Conservation (phyloP, 2,797 vertebrate genomes). For the Phaenicophaeus curvirostris region DNA sequence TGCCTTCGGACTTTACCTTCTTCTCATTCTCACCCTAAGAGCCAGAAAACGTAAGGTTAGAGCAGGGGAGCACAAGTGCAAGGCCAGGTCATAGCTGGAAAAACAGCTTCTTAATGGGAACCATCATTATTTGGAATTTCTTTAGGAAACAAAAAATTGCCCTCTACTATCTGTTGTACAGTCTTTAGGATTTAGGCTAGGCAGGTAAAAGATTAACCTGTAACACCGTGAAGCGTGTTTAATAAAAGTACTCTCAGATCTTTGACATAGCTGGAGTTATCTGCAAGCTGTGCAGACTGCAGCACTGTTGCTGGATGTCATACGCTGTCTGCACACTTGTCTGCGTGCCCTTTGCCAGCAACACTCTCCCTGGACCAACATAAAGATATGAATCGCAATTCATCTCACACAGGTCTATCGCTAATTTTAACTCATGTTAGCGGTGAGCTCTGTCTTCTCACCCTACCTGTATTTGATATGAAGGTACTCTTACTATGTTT, state of each 20-base stretch:
- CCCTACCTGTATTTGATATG: neutral
- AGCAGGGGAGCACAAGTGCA: neutral
- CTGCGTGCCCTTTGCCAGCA: neutral
- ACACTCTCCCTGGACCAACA: neutral
- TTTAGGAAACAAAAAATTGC: neutral
- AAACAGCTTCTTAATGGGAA: neutral
- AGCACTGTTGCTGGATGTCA: neutral
- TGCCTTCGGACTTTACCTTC: neutral
- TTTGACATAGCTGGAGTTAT: neutral
- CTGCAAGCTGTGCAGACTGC: neutral
- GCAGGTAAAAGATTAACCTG: neutral
- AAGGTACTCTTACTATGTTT: neutral
- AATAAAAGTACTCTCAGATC: neutral
- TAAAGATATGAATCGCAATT: neutral
- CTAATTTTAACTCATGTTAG: neutral
- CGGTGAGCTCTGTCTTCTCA: neutral
- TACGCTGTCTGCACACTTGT: neutral
- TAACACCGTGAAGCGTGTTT: accelerated
- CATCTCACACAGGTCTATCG: neutral
- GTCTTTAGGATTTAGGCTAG: neutral
- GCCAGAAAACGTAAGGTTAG: neutral
- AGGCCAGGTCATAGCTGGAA: neutral
- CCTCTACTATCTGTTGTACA: neutral
- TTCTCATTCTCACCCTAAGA: neutral
- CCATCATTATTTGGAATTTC: neutral